Percentiles rank a stretch among this genome's conserved stretches.
Evolutionary conservation across 2,797 vertebrate genomes (phyloP).

Genomic region (Austrolebias charrua): DNA sequence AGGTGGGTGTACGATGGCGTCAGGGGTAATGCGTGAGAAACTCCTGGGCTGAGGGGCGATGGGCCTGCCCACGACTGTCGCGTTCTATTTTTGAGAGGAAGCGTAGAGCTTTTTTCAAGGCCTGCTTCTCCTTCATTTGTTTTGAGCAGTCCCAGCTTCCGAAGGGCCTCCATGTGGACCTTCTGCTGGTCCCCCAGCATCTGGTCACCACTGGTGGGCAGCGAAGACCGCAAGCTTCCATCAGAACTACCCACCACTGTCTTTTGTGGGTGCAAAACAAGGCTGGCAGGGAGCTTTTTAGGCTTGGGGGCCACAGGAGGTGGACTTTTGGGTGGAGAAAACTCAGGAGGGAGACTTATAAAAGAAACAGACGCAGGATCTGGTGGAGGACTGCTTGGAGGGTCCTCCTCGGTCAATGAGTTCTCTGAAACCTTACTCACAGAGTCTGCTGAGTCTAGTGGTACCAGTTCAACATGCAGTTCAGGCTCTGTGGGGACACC

Average conservation of each 20-base stretch:
- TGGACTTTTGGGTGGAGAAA: constrained; percentile 73
- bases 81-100: constrained; percentile 33
- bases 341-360: constrained; percentile 29
- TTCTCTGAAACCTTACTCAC: constrained; percentile 35
- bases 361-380: constrained; percentile 13
- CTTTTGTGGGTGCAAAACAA: constrained; percentile 83
- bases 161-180: constrained; percentile 84
- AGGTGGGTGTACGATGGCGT: constrained; percentile 4
- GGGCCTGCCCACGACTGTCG: constrained; percentile 54
- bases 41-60: constrained; percentile 32
- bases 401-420: constrained; percentile 9
- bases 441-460: constrained; percentile 51
- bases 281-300: constrained; percentile 88
- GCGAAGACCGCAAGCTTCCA: not conserved
- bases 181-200: constrained; percentile 66
- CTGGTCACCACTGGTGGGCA: constrained; percentile 40
- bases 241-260: constrained; percentile 19
- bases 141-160: constrained; percentile 88
- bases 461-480: constrained; percentile 43
- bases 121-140: constrained; percentile 60
- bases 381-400: constrained; percentile 14
- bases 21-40: constrained; percentile 12
- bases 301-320: constrained; percentile 87
- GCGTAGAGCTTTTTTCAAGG: constrained; percentile 43
- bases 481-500: constrained; percentile 15